phyloP scores from a whole-genome alignment of 2,888 invertebrate species.

The Salticus scenicus region DNA sequence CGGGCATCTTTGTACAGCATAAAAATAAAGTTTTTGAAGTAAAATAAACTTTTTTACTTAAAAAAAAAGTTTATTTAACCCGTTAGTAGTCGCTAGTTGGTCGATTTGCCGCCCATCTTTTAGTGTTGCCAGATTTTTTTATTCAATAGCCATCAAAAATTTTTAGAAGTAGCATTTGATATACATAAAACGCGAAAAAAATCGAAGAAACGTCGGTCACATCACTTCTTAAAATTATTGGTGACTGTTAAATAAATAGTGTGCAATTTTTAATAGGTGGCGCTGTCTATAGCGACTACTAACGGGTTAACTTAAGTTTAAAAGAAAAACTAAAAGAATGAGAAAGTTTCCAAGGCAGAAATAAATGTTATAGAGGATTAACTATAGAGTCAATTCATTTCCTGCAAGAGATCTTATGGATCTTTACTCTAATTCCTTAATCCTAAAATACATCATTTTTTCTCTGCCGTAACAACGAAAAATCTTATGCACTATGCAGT shows the following conservation, averaged over 20 bases:
- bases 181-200: no score
- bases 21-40: neutral
- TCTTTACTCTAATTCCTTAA: neutral
- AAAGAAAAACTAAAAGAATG: neutral
- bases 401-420: neutral
- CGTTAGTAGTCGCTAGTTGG: no score
- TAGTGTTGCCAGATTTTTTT: no score
- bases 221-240: no score
- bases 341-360: neutral
- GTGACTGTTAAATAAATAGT: no score
- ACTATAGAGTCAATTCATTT: neutral
- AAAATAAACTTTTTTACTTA: neutral
- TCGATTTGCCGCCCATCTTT: no score
- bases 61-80: neutral
- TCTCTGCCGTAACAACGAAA: neutral
- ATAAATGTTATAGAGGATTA: neutral
- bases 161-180: no score
- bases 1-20: neutral
- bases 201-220: no score
- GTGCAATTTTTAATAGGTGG: no score
- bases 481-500: neutral
- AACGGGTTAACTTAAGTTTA: no score
- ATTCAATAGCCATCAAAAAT: no score
- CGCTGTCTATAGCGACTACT: no score
- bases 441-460: slow-evolving; percentile 8